phyloP scores from a whole-genome alignment of 1,140 invertebrate species.

The Diabrotica virgifera region DNA sequence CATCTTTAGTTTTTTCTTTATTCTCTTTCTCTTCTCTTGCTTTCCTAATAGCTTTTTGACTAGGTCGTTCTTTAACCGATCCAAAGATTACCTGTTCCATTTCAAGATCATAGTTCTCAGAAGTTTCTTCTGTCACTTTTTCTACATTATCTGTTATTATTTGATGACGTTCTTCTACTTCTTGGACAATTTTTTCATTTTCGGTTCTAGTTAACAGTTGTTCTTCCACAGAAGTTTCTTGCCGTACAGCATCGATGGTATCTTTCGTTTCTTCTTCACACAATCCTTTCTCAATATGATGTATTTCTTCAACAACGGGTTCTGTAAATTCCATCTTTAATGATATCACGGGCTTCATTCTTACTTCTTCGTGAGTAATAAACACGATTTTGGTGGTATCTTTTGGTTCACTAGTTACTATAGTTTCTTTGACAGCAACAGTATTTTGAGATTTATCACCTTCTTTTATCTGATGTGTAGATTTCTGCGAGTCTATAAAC shows the following conservation, averaged over 20 bases:
- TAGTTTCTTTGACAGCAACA: not conserved
- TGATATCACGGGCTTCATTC: constrained; percentile 61
- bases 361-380: constrained; percentile 66
- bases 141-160: not conserved
- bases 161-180: not conserved
- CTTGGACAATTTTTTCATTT: not conserved
- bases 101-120: constrained; percentile 1
- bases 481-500: not conserved
- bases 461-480: constrained; percentile 10
- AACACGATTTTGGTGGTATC: constrained; percentile 60
- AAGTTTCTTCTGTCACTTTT: not conserved
- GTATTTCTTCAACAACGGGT: constrained; percentile 27
- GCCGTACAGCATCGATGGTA: too few relatives aligned
- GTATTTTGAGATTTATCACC: not conserved
- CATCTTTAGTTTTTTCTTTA: constrained; percentile 19
- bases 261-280: constrained; percentile 4
- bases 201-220: not conserved
- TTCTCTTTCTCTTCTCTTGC: constrained; percentile 1
- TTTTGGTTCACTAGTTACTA: constrained; percentile 14
- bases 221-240: not conserved
- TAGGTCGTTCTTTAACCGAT: constrained; percentile 46
- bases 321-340: constrained; percentile 56
- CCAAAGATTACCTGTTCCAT: constrained; percentile 47
- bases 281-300: constrained; percentile 19
- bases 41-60: constrained; percentile 18